A percentile compares a stretch with the other conserved stretches of the same genome.
Conservation (phyloP, 2,113 vertebrate genomes). For the Lepidothrix coronata region DNA sequence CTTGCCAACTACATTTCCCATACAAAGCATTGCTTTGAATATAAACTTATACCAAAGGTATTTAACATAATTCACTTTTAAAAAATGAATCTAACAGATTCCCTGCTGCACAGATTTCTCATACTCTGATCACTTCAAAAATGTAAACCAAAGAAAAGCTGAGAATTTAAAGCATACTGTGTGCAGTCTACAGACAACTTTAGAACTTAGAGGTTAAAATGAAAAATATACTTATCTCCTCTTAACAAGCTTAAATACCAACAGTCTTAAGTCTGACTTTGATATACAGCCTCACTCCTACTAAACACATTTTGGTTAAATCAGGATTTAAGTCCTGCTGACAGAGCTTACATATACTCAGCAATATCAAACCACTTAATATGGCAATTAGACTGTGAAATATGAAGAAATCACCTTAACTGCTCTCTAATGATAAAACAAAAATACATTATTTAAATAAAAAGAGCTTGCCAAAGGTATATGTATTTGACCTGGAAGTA, state of each 20-base stretch:
- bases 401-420: background rate
- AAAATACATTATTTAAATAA: background rate
- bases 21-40: constrained; percentile 37
- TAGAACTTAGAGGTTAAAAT: background rate
- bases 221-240: background rate
- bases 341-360: background rate
- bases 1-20: constrained; percentile 68
- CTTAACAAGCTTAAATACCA: background rate
- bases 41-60: constrained; percentile 42
- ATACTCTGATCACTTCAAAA: background rate
- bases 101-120: background rate
- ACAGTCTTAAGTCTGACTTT: background rate
- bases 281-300: background rate
- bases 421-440: background rate
- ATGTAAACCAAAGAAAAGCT: background rate
- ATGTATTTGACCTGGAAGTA: background rate
- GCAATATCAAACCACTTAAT: background rate
- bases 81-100: background rate
- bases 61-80: background rate
- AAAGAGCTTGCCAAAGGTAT: background rate
- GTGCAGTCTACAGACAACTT: background rate
- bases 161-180: background rate
- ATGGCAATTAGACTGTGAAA: background rate
- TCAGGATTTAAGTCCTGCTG: constrained; percentile 10
- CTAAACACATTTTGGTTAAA: background rate